A percentile compares a stretch with the other conserved stretches of the same genome.
These are phyloP conservation scores for Acanthacorydalis orientalis DNA, from an alignment of 2,888 invertebrate species.

Conservation along the genomic window DNA sequence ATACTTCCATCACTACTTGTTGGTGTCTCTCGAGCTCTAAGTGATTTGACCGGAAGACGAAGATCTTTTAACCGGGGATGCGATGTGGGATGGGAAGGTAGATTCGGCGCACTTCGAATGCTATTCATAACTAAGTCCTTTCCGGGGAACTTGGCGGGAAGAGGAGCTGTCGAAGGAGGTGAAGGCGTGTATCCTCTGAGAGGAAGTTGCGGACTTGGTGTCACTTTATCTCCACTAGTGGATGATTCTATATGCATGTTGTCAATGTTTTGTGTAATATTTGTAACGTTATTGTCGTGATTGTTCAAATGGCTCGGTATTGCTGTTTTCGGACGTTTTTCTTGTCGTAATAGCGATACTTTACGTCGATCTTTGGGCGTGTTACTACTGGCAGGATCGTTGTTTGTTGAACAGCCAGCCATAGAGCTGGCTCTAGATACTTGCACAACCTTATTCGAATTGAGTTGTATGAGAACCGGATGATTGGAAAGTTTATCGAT, in stretches of 20 bases:
- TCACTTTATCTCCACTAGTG: neutral
- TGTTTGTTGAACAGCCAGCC: constrained; percentile 17
- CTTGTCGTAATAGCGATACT: constrained; percentile 33
- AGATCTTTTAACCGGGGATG: constrained; percentile 57
- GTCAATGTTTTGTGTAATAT: constrained; percentile 12
- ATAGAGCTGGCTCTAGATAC: constrained; percentile 5
- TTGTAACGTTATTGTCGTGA: constrained; percentile 25
- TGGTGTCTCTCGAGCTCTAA: constrained; percentile 41
- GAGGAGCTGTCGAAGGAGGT: constrained; percentile 68
- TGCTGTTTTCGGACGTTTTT: constrained; percentile 41
- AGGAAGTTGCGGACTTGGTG: constrained; percentile 30
- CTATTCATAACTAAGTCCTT: constrained; percentile 53
- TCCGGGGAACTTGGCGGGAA: constrained; percentile 62
- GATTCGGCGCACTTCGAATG: constrained; percentile 64
- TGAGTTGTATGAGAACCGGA: constrained; percentile 46
- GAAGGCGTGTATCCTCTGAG: constrained; percentile 61
- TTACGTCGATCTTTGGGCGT: constrained; percentile 35
- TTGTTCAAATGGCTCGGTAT: constrained; percentile 26
- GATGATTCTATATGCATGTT: constrained; percentile 29
- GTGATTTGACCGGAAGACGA: constrained; percentile 52
- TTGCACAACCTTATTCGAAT: constrained; percentile 3
- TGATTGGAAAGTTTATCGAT: constrained; percentile 69
- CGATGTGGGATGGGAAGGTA: constrained; percentile 47
- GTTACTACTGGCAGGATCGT: constrained; percentile 25
- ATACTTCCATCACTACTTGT: constrained; percentile 43